A percentile compares a stretch with the other conserved stretches of the same genome.
Evolutionary conservation across 2,113 vertebrate species (phyloP).

Genomic region (Siniperca knerii): DNA sequence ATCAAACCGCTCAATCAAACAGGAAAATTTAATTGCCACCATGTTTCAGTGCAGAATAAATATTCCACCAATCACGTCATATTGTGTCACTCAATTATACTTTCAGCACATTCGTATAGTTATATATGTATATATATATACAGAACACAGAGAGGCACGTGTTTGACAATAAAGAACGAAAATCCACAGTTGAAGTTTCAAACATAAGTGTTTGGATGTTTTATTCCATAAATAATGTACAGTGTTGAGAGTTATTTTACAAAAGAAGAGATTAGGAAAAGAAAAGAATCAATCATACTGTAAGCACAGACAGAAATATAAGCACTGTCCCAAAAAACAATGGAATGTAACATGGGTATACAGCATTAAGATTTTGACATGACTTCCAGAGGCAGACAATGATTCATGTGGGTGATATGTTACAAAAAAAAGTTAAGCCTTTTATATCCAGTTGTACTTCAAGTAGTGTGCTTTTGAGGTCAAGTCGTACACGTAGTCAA

Average conservation of each 20-base stretch:
- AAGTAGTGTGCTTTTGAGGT: slow-evolving; percentile 76
- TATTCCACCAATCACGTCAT: not conserved
- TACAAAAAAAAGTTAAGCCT: slow-evolving; percentile 45
- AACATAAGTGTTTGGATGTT: slow-evolving; percentile 83
- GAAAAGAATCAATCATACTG: slow-evolving; percentile 64
- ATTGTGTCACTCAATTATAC: not conserved
- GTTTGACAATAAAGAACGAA: slow-evolving; percentile 80
- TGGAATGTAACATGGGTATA: slow-evolving; percentile 76
- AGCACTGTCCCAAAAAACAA: slow-evolving; percentile 76
- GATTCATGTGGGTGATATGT: slow-evolving; percentile 77
- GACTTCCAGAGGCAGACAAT: slow-evolving; percentile 77
- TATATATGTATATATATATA: slow-evolving; percentile 23
- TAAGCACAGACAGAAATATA: slow-evolving; percentile 75
- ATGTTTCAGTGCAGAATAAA: not conserved
- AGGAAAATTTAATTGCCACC: slow-evolving; percentile 23
- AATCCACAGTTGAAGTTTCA: slow-evolving; percentile 82
- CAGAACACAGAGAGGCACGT: slow-evolving; percentile 54
- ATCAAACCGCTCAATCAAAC: not conserved
- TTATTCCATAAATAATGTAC: slow-evolving; percentile 85
- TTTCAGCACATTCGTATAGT: slow-evolving; percentile 29
- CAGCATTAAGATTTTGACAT: slow-evolving; percentile 71
- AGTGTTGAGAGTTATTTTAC: slow-evolving; percentile 73
- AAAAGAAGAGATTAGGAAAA: slow-evolving; percentile 73
- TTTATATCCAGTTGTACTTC: slow-evolving; percentile 68
- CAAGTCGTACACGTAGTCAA: slow-evolving; percentile 73